Percentiles rank a stretch among this genome's conserved stretches.
Conservation (phyloP, 2,888 invertebrate species). For the Anaspis maculata region DNA sequence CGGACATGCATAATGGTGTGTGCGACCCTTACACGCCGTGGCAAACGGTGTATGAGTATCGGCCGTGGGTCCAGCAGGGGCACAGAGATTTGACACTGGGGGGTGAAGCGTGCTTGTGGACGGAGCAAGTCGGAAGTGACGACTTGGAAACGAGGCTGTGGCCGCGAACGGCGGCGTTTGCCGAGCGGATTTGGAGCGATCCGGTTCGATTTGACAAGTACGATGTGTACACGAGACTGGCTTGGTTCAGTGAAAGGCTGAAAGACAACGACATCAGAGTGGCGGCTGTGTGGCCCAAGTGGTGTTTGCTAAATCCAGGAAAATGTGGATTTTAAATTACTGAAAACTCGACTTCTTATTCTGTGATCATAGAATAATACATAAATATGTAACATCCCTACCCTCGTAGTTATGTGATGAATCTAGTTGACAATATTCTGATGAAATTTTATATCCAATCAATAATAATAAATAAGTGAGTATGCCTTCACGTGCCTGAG, state of each 20-base stretch:
- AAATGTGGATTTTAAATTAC: conserved; percentile 44
- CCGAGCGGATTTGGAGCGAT: conserved; percentile 67
- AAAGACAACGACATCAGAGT: conserved; percentile 53
- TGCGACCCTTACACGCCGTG: conserved; percentile 78
- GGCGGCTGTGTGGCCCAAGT: conserved; percentile 65
- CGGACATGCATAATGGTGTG: conserved; percentile 56
- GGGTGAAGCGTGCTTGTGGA: conserved; percentile 76
- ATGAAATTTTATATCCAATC: no score
- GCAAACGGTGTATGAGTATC: conserved; percentile 74
- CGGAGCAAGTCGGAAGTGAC: conserved; percentile 65
- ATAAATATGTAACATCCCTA: no score
- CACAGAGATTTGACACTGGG: conserved; percentile 47
- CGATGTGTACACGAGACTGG: conserved; percentile 56
- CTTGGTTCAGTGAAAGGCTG: conserved; percentile 54
- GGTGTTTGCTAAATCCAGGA: conserved; percentile 64
- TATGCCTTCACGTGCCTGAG: no score
- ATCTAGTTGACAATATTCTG: no score
- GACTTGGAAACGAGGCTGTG: conserved; percentile 70
- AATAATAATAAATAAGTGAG: no score
- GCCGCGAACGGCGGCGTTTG: conserved; percentile 72
- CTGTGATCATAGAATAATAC: no score
- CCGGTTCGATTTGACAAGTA: conserved; percentile 41
- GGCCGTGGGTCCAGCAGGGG: conserved; percentile 55
- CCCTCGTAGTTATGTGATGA: no score
- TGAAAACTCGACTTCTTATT: background rate